Evolutionary conservation across 2,797 vertebrate species (phyloP).

Genomic region (Chelidonichthys spinosus): DNA sequence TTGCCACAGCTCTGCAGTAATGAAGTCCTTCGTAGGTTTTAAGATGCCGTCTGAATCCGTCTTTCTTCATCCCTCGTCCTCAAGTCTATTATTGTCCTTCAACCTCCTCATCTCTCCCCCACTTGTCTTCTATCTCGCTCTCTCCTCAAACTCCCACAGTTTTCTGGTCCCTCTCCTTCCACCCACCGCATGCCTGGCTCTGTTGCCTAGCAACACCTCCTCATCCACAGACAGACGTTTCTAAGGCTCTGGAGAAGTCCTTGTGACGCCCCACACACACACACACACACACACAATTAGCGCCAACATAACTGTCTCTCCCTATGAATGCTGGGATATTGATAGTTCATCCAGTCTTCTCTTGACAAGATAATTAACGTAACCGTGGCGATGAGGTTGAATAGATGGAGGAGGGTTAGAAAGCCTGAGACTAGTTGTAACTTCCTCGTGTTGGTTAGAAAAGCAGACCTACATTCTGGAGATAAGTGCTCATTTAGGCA

Average conservation of each 20-base stretch:
- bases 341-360: neutral
- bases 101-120: neutral
- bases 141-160: conserved; percentile 60
- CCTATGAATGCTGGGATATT: neutral
- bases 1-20: neutral
- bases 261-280: conserved; percentile 24
- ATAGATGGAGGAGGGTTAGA: neutral
- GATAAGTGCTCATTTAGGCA: neutral
- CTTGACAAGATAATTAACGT: no score
- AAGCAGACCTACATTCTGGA: neutral
- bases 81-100: conserved; percentile 53
- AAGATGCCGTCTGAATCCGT: conserved; percentile 7
- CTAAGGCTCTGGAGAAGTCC: conserved; percentile 42
- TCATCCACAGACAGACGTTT: conserved; percentile 57
- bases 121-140: conserved; percentile 29
- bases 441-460: neutral
- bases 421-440: neutral
- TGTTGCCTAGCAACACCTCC: conserved; percentile 76
- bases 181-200: conserved; percentile 58
- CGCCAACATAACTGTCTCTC: neutral
- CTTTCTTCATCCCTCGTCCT: conserved; percentile 35
- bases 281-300: neutral
- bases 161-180: conserved; percentile 57
- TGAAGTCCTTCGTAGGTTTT: conserved; percentile 16
- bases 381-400: neutral